These are phyloP conservation scores for Paramisgurnus dabryanus DNA, from an alignment of 2,113 vertebrate species.

Conservation along the genomic window DNA sequence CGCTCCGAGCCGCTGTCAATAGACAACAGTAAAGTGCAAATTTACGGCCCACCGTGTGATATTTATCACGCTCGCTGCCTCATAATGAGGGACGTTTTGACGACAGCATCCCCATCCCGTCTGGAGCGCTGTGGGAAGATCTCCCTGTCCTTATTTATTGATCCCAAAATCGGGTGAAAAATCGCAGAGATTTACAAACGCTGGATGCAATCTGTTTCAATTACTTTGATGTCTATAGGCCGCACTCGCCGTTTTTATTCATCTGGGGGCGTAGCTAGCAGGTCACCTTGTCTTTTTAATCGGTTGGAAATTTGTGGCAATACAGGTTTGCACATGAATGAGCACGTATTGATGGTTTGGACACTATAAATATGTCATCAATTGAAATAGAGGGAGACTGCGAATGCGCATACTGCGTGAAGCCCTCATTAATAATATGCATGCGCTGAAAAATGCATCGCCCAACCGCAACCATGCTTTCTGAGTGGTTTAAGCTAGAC, in stretches of 20 bases:
- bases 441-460: slow-evolving; percentile 18
- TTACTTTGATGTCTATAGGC: slow-evolving; percentile 37
- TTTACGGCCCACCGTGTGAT: slow-evolving; percentile 23
- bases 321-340: not conserved
- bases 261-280: not conserved
- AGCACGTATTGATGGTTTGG: not conserved
- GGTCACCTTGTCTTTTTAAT: slow-evolving; percentile 22
- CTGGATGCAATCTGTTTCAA: slow-evolving; percentile 59
- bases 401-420: not conserved
- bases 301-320: not conserved
- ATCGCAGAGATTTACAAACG: slow-evolving; percentile 63
- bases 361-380: not conserved
- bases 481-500: not conserved
- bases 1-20: slow-evolving; percentile 32
- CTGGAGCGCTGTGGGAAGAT: not conserved
- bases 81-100: slow-evolving; percentile 31
- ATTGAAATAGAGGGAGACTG: not conserved
- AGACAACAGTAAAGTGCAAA: slow-evolving; percentile 19
- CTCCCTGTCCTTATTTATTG: slow-evolving; percentile 41
- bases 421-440: slow-evolving; percentile 16
- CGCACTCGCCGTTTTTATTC: slow-evolving; percentile 27
- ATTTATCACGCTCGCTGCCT: slow-evolving; percentile 40
- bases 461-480: not conserved
- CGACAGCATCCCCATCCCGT: not conserved
- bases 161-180: slow-evolving; percentile 59